phyloP scores from a whole-genome alignment of 35 echinoderm and acorn worm genomes.

The Acanthaster planci region DNA sequence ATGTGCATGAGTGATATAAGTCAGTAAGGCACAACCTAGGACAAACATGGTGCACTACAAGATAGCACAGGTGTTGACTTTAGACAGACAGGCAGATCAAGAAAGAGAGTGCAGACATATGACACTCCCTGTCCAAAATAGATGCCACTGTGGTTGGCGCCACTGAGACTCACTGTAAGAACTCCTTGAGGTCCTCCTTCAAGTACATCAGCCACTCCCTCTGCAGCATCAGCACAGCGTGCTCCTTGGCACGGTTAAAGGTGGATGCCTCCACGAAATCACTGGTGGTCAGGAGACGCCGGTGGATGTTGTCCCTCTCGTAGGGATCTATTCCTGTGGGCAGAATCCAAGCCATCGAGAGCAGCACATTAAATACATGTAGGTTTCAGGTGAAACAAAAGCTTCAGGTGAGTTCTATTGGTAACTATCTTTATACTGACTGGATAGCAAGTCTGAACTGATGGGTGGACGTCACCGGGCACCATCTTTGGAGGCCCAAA shows the following conservation, averaged over 20 bases:
- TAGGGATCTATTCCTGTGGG: slow-evolving; percentile 56
- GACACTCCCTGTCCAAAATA: not conserved
- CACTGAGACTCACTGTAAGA: slow-evolving; percentile 75
- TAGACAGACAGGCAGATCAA: not conserved
- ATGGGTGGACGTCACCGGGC: no score
- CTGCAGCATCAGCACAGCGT: slow-evolving; percentile 72
- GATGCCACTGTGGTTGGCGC: not conserved
- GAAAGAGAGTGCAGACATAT: not conserved
- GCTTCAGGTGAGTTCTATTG: no score
- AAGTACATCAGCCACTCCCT: slow-evolving; percentile 90
- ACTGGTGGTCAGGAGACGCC: slow-evolving; percentile 76
- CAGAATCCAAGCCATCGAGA: no score
- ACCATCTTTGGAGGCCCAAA: no score
- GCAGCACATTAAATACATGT: no score
- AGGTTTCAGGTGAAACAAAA: no score
- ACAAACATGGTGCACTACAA: no score
- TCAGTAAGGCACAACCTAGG: no score
- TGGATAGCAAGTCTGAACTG: no score
- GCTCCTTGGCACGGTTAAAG: slow-evolving; percentile 80
- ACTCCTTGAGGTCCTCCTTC: slow-evolving; percentile 77
- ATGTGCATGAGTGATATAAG: no score
- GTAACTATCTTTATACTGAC: no score
- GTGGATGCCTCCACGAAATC: slow-evolving; percentile 85
- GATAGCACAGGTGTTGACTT: no score
- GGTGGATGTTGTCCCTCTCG: slow-evolving; percentile 84